Evolutionary conservation across 2,888 invertebrate species (phyloP), one percentile per base, ranked within the genome.

Genomic region (Microplitis manilae): DNA sequence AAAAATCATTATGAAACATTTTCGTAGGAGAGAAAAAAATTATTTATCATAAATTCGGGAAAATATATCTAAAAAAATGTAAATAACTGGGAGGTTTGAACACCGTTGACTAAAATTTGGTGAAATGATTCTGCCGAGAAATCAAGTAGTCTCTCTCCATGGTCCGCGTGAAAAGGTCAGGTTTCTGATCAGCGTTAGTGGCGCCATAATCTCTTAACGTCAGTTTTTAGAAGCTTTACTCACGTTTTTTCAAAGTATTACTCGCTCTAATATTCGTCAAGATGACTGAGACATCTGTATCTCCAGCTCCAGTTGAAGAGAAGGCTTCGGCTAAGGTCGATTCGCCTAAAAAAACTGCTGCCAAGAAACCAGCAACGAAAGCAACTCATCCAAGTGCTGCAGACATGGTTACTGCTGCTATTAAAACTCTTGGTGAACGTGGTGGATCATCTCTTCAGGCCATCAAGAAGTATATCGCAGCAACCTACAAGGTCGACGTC

Each of bases 401-500:
- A 1, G 90, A 90, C 38, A 93, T 94, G 93, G 93, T 94, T 0
- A 91, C 90, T 81, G 89, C 88, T 61, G 93, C 94, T 1, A 91
- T 93, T 69, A 90, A 89, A 79, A 88, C 88, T 77, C 85, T 93
- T 74, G 92, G 92, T 82, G 92, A 93, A 83, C 91, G 92, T 61
- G 91, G 91, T 76, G 94, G 94, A 40, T 93, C 93, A 0, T 93
- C 93, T 0, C 84, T 88, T 81, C 91, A 87, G 85, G 92, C 92
- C 1, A 93, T 94, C 86, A 94, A 93, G 86, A 94, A 94, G 85
- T 94, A 93, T 86, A 91, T 94, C 68, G 87, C 91, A 7, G 90
- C 91, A 30, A 92, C 91, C 77, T 93, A 93, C 91, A 92, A 92
- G 77, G 90, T 93, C 6, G 93, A 93, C 84, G 90, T 91, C 0